Evolutionary conservation across 92 coral and sea anemone species (phyloP).

Genomic region (Nematostella vectensis): DNA sequence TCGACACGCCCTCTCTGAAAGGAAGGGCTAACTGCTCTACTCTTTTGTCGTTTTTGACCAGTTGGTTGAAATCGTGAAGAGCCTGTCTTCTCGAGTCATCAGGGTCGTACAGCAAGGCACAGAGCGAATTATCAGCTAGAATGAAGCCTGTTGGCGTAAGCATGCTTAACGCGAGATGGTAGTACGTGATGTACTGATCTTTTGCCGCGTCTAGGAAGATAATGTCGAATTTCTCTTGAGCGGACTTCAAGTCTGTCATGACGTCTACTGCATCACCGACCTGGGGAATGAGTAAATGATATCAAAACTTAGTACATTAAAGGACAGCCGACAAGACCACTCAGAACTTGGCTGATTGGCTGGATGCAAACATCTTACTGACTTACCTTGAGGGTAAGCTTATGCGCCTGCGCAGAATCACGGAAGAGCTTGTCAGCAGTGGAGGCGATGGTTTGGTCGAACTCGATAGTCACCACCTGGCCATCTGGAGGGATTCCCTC

Average conservation of each 20-base stretch:
- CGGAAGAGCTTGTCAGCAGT: constrained; percentile 25
- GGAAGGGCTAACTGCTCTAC: constrained; percentile 37
- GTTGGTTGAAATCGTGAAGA: constrained; percentile 27
- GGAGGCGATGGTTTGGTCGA: constrained; percentile 28
- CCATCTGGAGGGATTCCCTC: constrained; percentile 38
- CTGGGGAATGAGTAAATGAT: too few species aligned
- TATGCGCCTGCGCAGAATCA: constrained; percentile 22
- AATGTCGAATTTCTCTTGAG: constrained; percentile 22
- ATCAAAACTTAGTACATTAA: too few species aligned
- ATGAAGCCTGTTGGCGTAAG: constrained; percentile 27
- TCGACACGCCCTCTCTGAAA: constrained; percentile 31
- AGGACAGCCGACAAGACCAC: too few species aligned
- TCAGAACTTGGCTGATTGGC: too few species aligned
- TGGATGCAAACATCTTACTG: too few species aligned
- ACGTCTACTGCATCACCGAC: constrained; percentile 30
- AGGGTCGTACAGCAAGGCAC: constrained; percentile 26
- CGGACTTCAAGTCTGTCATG: constrained; percentile 10
- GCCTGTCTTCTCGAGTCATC: constrained; percentile 29
- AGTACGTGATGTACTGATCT: constrained; percentile 27
- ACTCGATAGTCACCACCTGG: constrained; percentile 36
- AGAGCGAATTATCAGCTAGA: constrained; percentile 26
- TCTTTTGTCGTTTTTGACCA: constrained; percentile 24
- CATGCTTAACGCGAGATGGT: constrained; percentile 22
- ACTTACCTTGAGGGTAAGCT: constrained; percentile 21
- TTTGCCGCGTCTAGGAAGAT: constrained; percentile 32